Evolutionary conservation across 2,113 vertebrate species (phyloP), one percentile per base, ranked within the genome.

Genomic region (Ia io): DNA sequence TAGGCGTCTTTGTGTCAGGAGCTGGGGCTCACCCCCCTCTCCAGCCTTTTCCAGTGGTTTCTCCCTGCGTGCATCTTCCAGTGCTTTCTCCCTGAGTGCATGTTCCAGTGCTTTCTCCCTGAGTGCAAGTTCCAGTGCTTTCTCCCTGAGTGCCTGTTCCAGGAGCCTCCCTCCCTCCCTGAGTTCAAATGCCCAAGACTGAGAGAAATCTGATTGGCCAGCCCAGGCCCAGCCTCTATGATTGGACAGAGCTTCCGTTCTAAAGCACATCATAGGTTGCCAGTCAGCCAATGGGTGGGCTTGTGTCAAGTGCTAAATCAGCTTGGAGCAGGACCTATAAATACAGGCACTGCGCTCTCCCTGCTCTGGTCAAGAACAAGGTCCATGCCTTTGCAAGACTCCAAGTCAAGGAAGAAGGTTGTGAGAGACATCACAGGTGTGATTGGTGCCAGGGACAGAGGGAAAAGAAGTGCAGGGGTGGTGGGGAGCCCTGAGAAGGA

Each of bases 301-400:
- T 90, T 92, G 35, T 32, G 30, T 47, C 67, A 49, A 37, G 17
- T 2, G 28, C 4, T 86, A 74, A 89, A 71, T 87, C 63, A 67
- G 20, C n/a, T 71, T 44, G 0, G 11, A 84, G 93, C 73, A 82
- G 37, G 28, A 42, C 42, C 73, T 85, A 14, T 51, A 67, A 85
- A 17, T 9, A 0, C 3, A n/a, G 49, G 59, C n/a, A 0, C 71
- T 0, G 13, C 0, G 0, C 0, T 1, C 1, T 28, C 13, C 1
- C 9, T 0, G 6, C 1, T 8, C 9, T 8, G 2, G 40, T 25
- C 16, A 59, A 40, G 14, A 7, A 3, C 0, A 1, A 0, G 6
- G 6, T 3, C 1, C 3, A 6, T 7, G 1, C 20, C 1, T 10
- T 3, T 0, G 0, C 0, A 10, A 30, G 40, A 16, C 1, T 11